Evolutionary conservation across 92 coral and sea anemone species (phyloP), one percentile per base, ranked within the genome.

Genomic region (Ricordea florida): DNA sequence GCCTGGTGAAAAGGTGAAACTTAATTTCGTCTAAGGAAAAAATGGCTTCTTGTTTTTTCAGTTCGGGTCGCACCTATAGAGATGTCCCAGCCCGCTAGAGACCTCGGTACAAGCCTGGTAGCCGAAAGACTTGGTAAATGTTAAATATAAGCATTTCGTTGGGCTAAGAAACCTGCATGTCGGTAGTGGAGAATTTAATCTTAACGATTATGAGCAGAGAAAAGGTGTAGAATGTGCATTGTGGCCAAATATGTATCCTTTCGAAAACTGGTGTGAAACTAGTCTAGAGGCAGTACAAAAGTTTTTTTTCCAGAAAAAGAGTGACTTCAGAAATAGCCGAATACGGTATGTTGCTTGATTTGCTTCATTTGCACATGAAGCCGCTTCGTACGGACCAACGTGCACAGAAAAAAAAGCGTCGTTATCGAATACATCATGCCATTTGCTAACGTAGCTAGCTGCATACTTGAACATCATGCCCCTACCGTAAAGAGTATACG

Each of bases 361-460:
- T 91, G 33, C 25, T 90, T 2, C 97, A 87, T 8, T 91, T 78
- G 11, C 82, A 82, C n/a, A n/a, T n/a, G n/a, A 57, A 3, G 79
- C 79, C 0, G 68, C 68, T 16, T 72, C 29, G 27, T 53, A 56
- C 0, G 79, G 79, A 4, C 67, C 67, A 0, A 53, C 69, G 14
- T 56, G 72, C 2, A 33, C 11, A 1, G 79, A 71, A 41, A 53
- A 78, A 14, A 79, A 0, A 0, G 52, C 59, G 14, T 79, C 66
- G 20, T 37, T 52, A 11, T 21, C 2, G 37, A 33, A 48, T 0
- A 78, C 79, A 24, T 64, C 91, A 6, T 79, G 62, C 55, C 78
- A 79, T 51, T 84, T 84, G 0, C 79, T 33, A 0, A 84, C 84
- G 15, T 73, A 82, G 2, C 73, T 30, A 1, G 76, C 47, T 0